Evolutionary conservation across 1,140 invertebrate species (phyloP).

Genomic region (Vollenhovia emeryi): DNA sequence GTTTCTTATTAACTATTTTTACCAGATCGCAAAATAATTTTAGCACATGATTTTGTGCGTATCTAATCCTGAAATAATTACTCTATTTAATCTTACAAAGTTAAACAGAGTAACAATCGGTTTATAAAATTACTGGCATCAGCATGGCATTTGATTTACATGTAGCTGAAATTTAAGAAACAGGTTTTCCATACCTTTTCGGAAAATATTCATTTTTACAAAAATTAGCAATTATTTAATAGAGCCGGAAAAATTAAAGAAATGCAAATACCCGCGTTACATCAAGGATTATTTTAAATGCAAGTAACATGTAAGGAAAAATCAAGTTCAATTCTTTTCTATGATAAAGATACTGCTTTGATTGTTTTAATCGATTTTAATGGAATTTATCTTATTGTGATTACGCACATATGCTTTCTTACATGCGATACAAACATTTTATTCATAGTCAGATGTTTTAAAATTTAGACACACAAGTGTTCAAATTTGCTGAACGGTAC

Average conservation of each 20-base stretch:
- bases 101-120: conserved; percentile 11
- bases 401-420: no score
- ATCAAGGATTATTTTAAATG: background rate
- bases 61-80: conserved; percentile 37
- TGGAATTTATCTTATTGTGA: background rate
- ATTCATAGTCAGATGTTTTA: background rate
- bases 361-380: background rate
- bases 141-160: background rate
- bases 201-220: background rate
- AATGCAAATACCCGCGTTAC: background rate
- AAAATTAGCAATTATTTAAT: conserved; percentile 4
- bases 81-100: conserved; percentile 70
- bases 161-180: background rate
- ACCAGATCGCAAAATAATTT: conserved; percentile 20
- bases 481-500: background rate
- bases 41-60: conserved; percentile 7
- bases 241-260: background rate
- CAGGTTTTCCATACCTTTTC: background rate
- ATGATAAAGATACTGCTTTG: background rate
- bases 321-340: background rate
- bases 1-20: background rate
- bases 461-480: background rate
- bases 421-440: no score
- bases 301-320: no score
- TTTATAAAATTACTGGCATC: background rate